Evolutionary conservation across 2,888 invertebrate genomes (phyloP).

Genomic region (Dilophus febrilis): DNA sequence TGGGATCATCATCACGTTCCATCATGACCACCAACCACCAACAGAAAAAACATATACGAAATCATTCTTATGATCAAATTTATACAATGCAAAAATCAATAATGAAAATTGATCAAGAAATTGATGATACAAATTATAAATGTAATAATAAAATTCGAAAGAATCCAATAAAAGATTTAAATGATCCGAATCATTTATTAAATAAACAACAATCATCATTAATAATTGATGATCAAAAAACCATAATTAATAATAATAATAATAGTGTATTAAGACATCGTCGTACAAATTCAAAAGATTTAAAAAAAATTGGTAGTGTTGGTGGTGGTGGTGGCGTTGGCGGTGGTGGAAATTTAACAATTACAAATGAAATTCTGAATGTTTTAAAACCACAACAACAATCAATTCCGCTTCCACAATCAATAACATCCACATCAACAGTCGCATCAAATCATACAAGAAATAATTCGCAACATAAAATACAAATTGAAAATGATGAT

Average conservation of each 20-base stretch:
- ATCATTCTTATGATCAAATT: slow-evolving; percentile 31
- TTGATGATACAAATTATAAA: slow-evolving; percentile 26
- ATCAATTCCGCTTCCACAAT: no score
- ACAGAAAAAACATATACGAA: slow-evolving; percentile 29
- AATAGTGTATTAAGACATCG: slow-evolving; percentile 36
- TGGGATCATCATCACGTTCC: no score
- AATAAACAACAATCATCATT: slow-evolving; percentile 1
- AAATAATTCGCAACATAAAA: slow-evolving; percentile 26
- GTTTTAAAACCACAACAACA: no score
- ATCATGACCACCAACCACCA: no score
- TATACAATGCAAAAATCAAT: slow-evolving; percentile 29
- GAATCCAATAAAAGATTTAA: slow-evolving; percentile 7
- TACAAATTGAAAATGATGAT: slow-evolving; percentile 27
- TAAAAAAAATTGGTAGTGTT: slow-evolving; percentile 14
- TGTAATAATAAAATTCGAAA: slow-evolving; percentile 8
- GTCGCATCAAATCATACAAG: slow-evolving; percentile 16
- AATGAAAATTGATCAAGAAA: slow-evolving; percentile 26
- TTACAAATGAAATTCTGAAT: no score
- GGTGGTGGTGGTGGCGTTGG: no score
- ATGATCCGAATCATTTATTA: slow-evolving; percentile 28
- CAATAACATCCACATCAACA: no score
- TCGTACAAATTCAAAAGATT: slow-evolving; percentile 41
- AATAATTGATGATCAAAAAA: slow-evolving; percentile 9
- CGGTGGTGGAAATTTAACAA: no score
- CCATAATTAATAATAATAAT: no score